Conservation (phyloP, 1,140 invertebrate genomes). For the Rhagoletis zephyria region DNA sequence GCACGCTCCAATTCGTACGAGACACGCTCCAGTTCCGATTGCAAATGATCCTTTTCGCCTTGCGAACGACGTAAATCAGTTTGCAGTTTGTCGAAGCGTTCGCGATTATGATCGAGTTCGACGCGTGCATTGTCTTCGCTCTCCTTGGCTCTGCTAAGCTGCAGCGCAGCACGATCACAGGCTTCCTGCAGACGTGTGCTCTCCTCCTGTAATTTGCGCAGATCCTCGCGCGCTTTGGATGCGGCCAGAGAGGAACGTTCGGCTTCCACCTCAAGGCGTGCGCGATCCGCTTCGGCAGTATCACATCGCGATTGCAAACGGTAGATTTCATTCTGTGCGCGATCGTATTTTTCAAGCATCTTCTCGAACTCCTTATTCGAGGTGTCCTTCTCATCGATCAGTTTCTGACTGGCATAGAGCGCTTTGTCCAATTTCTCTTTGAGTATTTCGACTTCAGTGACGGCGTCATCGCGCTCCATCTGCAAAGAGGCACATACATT, state of each 20-base stretch:
- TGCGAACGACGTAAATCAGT: conserved; percentile 86
- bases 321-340: conserved; percentile 90
- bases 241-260: conserved; percentile 87
- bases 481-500: conserved; percentile 70
- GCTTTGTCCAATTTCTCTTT: conserved; percentile 92
- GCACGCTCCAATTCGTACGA: conserved; percentile 88
- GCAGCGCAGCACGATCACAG: conserved; percentile 87
- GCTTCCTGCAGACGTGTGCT: conserved; percentile 86
- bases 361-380: conserved; percentile 92
- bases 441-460: conserved; percentile 88
- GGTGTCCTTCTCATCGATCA: conserved; percentile 89
- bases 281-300: conserved; percentile 87
- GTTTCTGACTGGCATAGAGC: conserved; percentile 84
- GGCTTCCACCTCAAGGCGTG: conserved; percentile 86
- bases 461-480: conserved; percentile 88
- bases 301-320: conserved; percentile 90
- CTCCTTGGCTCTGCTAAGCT: conserved; percentile 88
- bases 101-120: conserved; percentile 90
- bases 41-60: conserved; percentile 88
- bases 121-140: conserved; percentile 92
- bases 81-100: conserved; percentile 90
- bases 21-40: conserved; percentile 87
- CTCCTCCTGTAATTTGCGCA: conserved; percentile 89
- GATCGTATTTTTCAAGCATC: conserved; percentile 93
- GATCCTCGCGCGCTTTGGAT: conserved; percentile 87